Evolutionary conservation across 2,113 vertebrate genomes (phyloP), one percentile per base, ranked within the genome.

Genomic region (Phalacrocorax brasilianus): DNA sequence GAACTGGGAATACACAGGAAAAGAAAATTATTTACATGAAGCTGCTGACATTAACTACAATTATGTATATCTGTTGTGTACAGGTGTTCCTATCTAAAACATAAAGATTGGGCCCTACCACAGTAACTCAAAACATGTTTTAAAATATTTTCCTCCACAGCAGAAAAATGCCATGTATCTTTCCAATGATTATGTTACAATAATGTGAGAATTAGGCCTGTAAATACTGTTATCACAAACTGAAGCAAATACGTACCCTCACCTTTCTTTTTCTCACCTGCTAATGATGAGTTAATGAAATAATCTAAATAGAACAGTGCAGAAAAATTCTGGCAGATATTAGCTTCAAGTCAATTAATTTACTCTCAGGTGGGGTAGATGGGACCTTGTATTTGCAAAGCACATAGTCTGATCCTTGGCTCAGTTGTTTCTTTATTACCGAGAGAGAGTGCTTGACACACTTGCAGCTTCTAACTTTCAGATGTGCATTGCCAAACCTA

Each of bases 341-440:
- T 74, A 15, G 12, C 32, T 89, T 88, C 14, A 15, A 12, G 58
- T 58, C 8, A 9, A 35, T 95, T 53, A 44, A 65, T 79, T 94
- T 91, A 40, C 71, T 89, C 16, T 71, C 53, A 23, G 49, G 5
- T 83, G 45, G 62, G 24, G 20, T 79, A 50, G 49, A 9, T 18
- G 28, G 32, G 24, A 73, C 44, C 22, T 84, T 94, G 42, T 32
- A 32, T 74, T 89, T 85, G 45, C 61, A 67, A 3, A 1, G 50
- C 33, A 42, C 13, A 6, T 70, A 52, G 24, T 45, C 21, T 40
- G 33, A 23, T 83, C 24, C 15, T 90, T 0, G 0, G 9, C 38
- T 93, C 68, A 59, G 9, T 72, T 68, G 49, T 75, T 88, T 61
- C 23, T 52, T 55, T 65, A 9, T 91, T 76, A 80, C n/a, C 49